Evolutionary conservation across 37 sponge, comb jelly and placozoan species (phyloP).

Genomic region (Agelas oroides): DNA sequence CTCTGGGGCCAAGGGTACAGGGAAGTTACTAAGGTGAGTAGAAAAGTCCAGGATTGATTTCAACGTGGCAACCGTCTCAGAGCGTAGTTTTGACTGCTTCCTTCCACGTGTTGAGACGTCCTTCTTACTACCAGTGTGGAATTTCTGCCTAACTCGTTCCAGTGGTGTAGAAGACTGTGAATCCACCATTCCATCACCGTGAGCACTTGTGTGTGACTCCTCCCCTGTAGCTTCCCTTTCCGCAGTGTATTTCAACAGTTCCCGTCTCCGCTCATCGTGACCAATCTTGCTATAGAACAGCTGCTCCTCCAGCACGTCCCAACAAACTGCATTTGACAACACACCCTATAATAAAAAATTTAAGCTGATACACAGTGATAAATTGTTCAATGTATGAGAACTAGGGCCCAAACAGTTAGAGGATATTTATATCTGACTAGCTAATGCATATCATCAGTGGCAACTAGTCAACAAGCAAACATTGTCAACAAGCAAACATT

Average conservation of each 20-base stretch:
- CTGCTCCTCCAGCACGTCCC: conserved; percentile 74
- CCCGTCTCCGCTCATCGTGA: conserved; percentile 7
- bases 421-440: too few species aligned
- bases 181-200: too few species aligned
- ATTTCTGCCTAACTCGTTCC: too few species aligned
- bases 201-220: too few species aligned
- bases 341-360: conserved; percentile 53
- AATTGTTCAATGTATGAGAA: too few species aligned
- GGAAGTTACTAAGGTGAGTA: conserved; percentile 72
- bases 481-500: too few species aligned
- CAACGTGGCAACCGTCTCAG: conserved; percentile 46
- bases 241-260: conserved; percentile 1
- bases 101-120: too few species aligned
- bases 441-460: too few species aligned
- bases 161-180: too few species aligned
- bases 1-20: conserved; percentile 41
- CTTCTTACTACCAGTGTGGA: too few species aligned
- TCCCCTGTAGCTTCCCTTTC: neutral
- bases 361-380: neutral
- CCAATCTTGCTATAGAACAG: conserved; percentile 40
- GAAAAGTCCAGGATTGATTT: conserved; percentile 51
- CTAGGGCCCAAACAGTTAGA: too few species aligned
- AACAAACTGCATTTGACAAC: conserved; percentile 56
- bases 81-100: neutral
- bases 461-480: too few species aligned